A percentile compares a stretch with the other conserved stretches of the same genome.
Conservation (phyloP, 1,140 invertebrate genomes). For the Drosophila melanica region DNA sequence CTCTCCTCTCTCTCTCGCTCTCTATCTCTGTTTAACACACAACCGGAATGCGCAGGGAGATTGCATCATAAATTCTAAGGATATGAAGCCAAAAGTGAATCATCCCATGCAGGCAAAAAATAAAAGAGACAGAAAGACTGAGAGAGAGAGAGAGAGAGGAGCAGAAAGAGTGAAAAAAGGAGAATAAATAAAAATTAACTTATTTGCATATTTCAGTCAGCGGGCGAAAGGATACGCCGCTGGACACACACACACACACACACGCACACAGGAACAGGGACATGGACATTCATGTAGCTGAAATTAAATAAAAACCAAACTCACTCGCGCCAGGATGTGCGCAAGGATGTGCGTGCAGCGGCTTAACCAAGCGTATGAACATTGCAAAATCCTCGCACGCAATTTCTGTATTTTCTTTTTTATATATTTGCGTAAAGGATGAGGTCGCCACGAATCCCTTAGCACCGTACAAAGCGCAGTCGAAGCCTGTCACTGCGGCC, state of each 20-base stretch:
- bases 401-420: conserved; percentile 33
- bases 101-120: conserved; percentile 29
- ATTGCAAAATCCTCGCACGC: conserved; percentile 57
- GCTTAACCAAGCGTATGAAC: conserved; percentile 54
- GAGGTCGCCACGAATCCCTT: conserved; percentile 5
- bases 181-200: conserved; percentile 79
- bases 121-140: not conserved
- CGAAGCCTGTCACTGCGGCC: not conserved
- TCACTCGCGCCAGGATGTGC: conserved; percentile 48
- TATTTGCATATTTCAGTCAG: conserved; percentile 75
- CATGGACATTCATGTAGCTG: conserved; percentile 45
- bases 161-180: conserved; percentile 36
- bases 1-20: conserved; percentile 2
- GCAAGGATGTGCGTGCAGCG: conserved; percentile 54
- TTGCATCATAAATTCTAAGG: conserved; percentile 79
- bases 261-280: conserved; percentile 6
- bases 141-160: not conserved
- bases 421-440: conserved; percentile 14
- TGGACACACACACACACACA: conserved; percentile 38
- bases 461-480: conserved; percentile 1
- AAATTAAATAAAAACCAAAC: conserved; percentile 55
- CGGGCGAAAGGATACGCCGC: conserved; percentile 63
- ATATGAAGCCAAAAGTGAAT: conserved; percentile 61
- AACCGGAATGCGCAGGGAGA: conserved; percentile 65
- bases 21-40: conserved; percentile 6